Conservation (phyloP, 2,797 vertebrate species). For the Alca torda region DNA sequence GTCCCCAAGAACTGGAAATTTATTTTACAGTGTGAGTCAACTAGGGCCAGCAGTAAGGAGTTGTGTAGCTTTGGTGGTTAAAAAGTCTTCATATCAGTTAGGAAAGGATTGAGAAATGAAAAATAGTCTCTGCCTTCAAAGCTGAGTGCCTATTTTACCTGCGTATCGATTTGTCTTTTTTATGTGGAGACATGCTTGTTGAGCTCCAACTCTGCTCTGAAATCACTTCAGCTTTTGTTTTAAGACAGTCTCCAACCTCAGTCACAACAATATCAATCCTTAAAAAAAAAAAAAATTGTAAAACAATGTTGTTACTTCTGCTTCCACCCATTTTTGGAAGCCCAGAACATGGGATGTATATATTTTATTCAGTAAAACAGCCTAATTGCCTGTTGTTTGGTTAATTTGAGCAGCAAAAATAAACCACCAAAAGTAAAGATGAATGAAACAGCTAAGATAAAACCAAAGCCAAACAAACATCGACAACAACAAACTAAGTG, state of each 20-base stretch:
- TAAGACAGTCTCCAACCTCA: background rate
- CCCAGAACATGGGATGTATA: background rate
- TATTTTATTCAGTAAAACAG: background rate
- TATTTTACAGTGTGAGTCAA: background rate
- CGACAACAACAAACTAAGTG: slow-evolving; percentile 31
- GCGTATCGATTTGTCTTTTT: background rate
- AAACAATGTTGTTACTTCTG: background rate
- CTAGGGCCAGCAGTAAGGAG: rapidly evolving
- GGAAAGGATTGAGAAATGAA: background rate
- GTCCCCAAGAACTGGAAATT: background rate
- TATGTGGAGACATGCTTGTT: background rate
- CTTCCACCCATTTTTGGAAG: background rate
- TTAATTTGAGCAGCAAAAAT: slow-evolving; percentile 40
- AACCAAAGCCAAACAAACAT: slow-evolving; percentile 48
- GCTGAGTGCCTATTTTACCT: background rate
- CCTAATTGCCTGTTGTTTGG: slow-evolving; percentile 21
- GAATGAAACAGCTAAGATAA: slow-evolving; percentile 38
- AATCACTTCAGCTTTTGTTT: slow-evolving; percentile 6
- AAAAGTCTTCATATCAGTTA: background rate
- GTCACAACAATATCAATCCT: background rate
- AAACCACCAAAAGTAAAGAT: slow-evolving; percentile 36
- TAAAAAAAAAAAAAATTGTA: background rate
- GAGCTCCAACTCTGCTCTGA: background rate
- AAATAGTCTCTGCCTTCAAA: background rate
- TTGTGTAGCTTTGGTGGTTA: background rate